Base-by-base conservation (phyloP, 1,140 invertebrate genomes). In the Heliothis virescens region DNA sequence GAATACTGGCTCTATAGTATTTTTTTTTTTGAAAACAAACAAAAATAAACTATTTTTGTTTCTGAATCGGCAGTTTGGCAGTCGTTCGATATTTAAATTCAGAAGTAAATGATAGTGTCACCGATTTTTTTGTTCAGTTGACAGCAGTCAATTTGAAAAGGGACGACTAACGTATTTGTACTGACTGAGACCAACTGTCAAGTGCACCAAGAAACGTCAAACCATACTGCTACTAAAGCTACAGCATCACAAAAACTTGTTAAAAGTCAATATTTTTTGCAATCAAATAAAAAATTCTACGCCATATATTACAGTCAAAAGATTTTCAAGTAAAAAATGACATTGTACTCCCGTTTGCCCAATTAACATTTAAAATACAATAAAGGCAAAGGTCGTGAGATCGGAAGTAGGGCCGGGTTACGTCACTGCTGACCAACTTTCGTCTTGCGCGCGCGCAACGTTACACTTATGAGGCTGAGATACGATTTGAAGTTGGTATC, bases 331-430 rank as follows among this genome's bases (percentile, higher is more conserved):
- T 41, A 65, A 65, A 65, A 65, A 65, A 65, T 65, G 62, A 65
- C 62, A 65, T 65, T 65, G 62, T 48, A 48, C 34, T 18, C 62
- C 41, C 62, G 47, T 65, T 47, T 47, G 60, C n/a, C 60, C 47
- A 63, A 76, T 76, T 50, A 63, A 52, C 18, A 52, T 76, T 76
- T 52, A 76, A 52, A 63, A 29, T 26, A 76, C 26, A 69, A 57
- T 67, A 78, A 78, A 69, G 76, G 18, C 29, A 52, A 65, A 60
- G 62, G 48, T 53, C 47, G 48, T 2, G 60, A 65, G 59, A 76
- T 78, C 62, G 76, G 76, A 78, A 78, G 76, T 78, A 78, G 75
- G 75, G 75, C 75, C 50, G 18, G 26, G 34, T 77, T 77, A 67
- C 75, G 62, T 77, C 75, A 77, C 26, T 13, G 4, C 34, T 77